Evolutionary conservation across 2,888 invertebrate species (phyloP).

Genomic region (Tetragonisca angustula): DNA sequence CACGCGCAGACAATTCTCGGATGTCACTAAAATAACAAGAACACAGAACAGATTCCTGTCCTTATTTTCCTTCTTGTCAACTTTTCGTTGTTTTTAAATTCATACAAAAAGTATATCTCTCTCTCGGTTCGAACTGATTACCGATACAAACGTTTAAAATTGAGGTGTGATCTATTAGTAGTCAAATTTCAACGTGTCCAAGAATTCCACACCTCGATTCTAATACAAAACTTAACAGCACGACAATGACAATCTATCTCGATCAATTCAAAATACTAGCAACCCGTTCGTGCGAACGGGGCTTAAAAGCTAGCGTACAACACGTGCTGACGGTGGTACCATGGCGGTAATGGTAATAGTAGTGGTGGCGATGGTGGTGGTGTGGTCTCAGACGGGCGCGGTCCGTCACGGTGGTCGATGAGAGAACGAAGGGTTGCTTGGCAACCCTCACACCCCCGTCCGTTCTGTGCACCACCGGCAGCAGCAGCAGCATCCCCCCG

Average conservation of each 20-base stretch:
- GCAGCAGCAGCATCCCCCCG: conserved; percentile 60
- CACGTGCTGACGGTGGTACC: conserved; percentile 35
- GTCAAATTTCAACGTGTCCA: neutral
- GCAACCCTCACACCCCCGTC: conserved; percentile 76
- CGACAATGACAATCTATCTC: neutral
- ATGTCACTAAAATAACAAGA: neutral
- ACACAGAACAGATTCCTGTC: neutral
- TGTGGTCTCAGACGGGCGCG: conserved; percentile 80
- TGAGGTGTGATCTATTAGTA: neutral
- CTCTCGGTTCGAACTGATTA: neutral
- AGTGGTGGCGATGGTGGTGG: conserved; percentile 51
- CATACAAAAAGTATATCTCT: neutral
- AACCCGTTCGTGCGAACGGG: conserved; percentile 48
- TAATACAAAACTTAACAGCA: neutral
- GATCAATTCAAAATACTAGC: neutral
- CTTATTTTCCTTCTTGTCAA: neutral
- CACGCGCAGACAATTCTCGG: neutral
- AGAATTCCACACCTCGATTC: neutral
- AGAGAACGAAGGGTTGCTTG: conserved; percentile 78
- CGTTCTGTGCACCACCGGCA: conserved; percentile 36
- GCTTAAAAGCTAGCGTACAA: conserved; percentile 50
- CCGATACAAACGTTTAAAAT: neutral
- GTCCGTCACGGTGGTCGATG: conserved; percentile 79
- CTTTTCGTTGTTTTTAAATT: neutral
- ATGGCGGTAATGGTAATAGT: conserved; percentile 55